These are phyloP conservation scores for Gobiocypris rarus DNA, from an alignment of 2,113 vertebrate species.

Conservation along the genomic window DNA sequence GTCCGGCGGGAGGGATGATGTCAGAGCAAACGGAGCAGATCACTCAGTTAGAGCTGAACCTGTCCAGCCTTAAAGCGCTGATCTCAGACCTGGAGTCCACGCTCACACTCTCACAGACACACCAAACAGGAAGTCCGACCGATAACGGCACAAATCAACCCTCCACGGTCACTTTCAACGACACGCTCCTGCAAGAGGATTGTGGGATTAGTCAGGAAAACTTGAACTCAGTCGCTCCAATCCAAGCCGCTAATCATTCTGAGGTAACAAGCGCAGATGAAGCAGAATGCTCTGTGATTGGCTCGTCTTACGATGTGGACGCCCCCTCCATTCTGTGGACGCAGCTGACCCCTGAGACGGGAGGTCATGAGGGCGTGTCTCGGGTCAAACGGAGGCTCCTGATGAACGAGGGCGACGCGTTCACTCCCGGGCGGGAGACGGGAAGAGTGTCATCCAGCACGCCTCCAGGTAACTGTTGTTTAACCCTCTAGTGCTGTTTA, in stretches of 20 bases:
- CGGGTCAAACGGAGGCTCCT: constrained; percentile 75
- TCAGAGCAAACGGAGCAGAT: constrained; percentile 64
- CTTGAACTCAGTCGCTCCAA: background rate
- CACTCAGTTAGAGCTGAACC: constrained; percentile 69
- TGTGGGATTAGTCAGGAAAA: background rate
- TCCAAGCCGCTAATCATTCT: constrained; percentile 29
- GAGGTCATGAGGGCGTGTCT: constrained; percentile 51
- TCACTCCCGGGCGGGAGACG: background rate
- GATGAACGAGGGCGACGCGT: constrained; percentile 64
- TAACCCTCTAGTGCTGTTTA: too few relatives aligned
- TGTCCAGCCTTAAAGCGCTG: constrained; percentile 68
- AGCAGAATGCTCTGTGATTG: constrained; percentile 33
- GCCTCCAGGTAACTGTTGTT: constrained; percentile 59
- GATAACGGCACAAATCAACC: background rate
- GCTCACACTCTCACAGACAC: constrained; percentile 57
- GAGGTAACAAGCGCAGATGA: background rate
- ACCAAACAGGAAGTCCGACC: background rate
- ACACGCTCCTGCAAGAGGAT: background rate
- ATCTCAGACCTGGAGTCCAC: constrained; percentile 74
- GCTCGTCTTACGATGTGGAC: constrained; percentile 68
- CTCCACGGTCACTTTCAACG: background rate
- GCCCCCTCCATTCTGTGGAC: constrained; percentile 69
- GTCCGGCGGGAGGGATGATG: background rate
- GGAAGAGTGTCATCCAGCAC: constrained; percentile 50
- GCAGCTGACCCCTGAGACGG: constrained; percentile 64